Evolutionary conservation across 2,888 invertebrate genomes (phyloP), one percentile per base, ranked within the genome.

Genomic region (Nomada goodeniana): DNA sequence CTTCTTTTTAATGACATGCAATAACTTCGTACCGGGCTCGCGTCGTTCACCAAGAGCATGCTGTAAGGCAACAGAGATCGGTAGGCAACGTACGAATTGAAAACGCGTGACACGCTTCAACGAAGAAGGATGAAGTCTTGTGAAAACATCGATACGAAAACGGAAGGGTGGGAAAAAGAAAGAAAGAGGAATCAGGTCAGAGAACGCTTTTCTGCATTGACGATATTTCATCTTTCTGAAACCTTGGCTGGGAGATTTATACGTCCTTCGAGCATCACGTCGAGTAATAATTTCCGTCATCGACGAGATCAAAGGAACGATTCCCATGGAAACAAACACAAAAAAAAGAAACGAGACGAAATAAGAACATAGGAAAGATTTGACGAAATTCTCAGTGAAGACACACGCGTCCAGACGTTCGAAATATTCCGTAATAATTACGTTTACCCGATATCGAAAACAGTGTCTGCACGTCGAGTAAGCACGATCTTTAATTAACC

Each of bases 51-150:
- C 2, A n/a, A 18, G 44, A 29, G 15, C 15, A 44, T 0, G n/a
- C 2, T 18, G 23, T 23, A 26, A 59, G 20, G 69, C 53, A 15
- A 13, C 53, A 42, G n/a, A 55, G 53, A 55, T 57, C 23, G 10
- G 42, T 57, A 44, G 11, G 44, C 13, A 69, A 69, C 55, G 20
- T 10, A 29, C 47, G 70, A 60, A 70, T 67, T 72, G 71, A 73
- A 83, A 80, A 77, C 80, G 73, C 23, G 76, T 67, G 70, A 70
- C 76, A 75, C 79, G 80, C 65, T 64, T 68, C 74, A 77, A 72
- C 73, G 63, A 81, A 75, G 67, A 70, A 80, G 71, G 76, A 86
- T 77, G 83, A 86, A 80, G 64, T 75, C 68, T 36, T 50, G 69
- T 55, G 75, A 60, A 70, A 70, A 70, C 70, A 50, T 60, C 59